phyloP scores from a whole-genome alignment of 1,140 invertebrate genomes.

The Meloidogyne chitwoodi region DNA sequence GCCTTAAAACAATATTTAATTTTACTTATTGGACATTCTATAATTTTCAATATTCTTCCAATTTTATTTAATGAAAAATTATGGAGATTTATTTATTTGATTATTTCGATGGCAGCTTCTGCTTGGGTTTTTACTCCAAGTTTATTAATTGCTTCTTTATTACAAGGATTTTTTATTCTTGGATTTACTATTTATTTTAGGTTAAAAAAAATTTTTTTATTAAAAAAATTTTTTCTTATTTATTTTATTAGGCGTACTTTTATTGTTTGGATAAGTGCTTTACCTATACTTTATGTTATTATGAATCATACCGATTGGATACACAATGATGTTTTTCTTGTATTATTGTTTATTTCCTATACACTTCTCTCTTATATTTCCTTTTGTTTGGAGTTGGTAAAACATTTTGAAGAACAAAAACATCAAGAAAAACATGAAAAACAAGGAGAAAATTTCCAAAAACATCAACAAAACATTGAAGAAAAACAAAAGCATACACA shows the following conservation, averaged over 20 bases:
- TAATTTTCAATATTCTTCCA: slow-evolving; percentile 51
- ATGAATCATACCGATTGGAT: slow-evolving; percentile 50
- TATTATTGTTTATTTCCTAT: slow-evolving; percentile 59
- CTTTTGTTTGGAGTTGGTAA: slow-evolving; percentile 49
- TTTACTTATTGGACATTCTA: slow-evolving; percentile 38
- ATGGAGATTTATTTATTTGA: slow-evolving; percentile 36
- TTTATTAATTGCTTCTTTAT: slow-evolving; percentile 40
- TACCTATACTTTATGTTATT: slow-evolving; percentile 53
- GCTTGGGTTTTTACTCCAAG: slow-evolving; percentile 47
- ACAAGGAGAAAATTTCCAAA: not conserved
- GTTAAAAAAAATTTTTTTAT: slow-evolving; percentile 13
- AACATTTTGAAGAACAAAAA: slow-evolving; percentile 10
- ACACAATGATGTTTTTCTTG: slow-evolving; percentile 48
- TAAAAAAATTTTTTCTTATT: not conserved
- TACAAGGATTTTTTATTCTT: slow-evolving; percentile 53
- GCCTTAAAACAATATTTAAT: slow-evolving; percentile 42
- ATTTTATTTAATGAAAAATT: slow-evolving; percentile 27
- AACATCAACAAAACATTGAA: not conserved
- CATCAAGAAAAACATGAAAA: not conserved
- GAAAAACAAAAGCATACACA: not conserved
- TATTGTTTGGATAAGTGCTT: slow-evolving; percentile 50
- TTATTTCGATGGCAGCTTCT: slow-evolving; percentile 40
- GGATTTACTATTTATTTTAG: slow-evolving; percentile 29
- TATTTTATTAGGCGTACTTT: slow-evolving; percentile 33
- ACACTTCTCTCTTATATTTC: slow-evolving; percentile 53